A percentile compares a stretch with the other conserved stretches of the same genome.
Conservation (phyloP, 2,113 vertebrate genomes). For the Alligator mississippiensis region DNA sequence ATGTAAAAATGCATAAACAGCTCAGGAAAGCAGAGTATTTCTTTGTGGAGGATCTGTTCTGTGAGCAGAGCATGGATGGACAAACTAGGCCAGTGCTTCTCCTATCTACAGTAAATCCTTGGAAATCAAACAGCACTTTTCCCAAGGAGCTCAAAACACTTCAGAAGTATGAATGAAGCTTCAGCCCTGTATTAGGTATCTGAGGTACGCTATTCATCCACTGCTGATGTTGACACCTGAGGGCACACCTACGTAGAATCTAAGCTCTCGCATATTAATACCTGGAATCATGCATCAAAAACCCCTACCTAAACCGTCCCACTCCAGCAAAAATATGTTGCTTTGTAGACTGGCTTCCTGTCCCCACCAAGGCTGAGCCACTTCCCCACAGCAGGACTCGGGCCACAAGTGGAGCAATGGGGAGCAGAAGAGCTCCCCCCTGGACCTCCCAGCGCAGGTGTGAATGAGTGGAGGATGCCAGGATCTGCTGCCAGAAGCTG, state of each 20-base stretch:
- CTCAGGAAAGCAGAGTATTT: not conserved
- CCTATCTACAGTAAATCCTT: not conserved
- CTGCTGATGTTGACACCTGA: not conserved
- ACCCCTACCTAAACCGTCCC: not conserved
- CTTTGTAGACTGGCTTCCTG: too few species aligned
- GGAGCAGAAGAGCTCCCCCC: too few species aligned
- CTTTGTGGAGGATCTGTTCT: not conserved
- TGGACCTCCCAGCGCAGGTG: too few species aligned
- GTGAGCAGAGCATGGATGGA: not conserved
- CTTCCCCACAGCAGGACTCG: too few species aligned
- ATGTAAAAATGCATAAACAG: too few species aligned
- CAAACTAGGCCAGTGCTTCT: not conserved
- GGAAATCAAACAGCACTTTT: not conserved
- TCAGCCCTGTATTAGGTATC: not conserved
- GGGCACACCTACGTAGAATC: not conserved
- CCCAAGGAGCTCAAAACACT: not conserved
- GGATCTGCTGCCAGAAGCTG: too few species aligned
- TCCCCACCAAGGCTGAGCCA: too few species aligned
- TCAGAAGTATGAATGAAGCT: not conserved
- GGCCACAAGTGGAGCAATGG: too few species aligned
- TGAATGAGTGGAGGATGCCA: too few species aligned
- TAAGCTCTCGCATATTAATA: not conserved
- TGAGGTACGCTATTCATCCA: not conserved
- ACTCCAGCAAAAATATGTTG: not conserved
- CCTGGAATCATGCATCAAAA: not conserved